Evolutionary conservation across 2,888 invertebrate genomes (phyloP).

Genomic region (Emesis russula): DNA sequence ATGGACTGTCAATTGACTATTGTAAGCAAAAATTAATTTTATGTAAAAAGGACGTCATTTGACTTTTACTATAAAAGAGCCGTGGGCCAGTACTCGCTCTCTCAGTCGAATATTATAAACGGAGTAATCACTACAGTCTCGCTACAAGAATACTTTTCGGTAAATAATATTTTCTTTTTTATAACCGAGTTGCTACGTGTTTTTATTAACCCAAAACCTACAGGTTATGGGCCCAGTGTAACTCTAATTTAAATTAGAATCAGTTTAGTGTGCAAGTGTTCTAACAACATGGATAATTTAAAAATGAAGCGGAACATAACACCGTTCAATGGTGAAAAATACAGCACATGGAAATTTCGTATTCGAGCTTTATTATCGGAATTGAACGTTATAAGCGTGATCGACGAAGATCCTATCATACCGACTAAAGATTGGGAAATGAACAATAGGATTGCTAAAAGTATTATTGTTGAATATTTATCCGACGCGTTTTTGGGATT

Average conservation of each 20-base stretch:
- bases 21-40: too few relatives aligned
- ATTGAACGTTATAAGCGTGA: conserved; percentile 84
- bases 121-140: too few relatives aligned
- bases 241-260: neutral
- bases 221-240: neutral
- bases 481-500: conserved; percentile 61
- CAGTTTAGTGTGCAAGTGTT: neutral
- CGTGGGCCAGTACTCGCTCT: too few relatives aligned
- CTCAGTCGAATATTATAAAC: too few relatives aligned
- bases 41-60: too few relatives aligned
- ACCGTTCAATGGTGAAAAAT: neutral
- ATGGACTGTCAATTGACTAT: too few relatives aligned
- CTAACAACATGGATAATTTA: neutral
- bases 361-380: conserved; percentile 42
- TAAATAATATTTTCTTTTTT: too few relatives aligned
- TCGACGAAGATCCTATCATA: conserved; percentile 60
- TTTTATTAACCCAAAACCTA: too few relatives aligned
- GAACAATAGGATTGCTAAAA: conserved; percentile 75
- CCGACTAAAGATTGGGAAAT: conserved; percentile 49
- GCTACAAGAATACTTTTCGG: too few relatives aligned
- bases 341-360: too few relatives aligned
- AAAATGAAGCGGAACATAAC: neutral
- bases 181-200: too few relatives aligned
- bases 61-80: too few relatives aligned
- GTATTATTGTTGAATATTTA: conserved; percentile 77